Conservation (phyloP, 2,888 invertebrate species). For the Napeogenes inachia region DNA sequence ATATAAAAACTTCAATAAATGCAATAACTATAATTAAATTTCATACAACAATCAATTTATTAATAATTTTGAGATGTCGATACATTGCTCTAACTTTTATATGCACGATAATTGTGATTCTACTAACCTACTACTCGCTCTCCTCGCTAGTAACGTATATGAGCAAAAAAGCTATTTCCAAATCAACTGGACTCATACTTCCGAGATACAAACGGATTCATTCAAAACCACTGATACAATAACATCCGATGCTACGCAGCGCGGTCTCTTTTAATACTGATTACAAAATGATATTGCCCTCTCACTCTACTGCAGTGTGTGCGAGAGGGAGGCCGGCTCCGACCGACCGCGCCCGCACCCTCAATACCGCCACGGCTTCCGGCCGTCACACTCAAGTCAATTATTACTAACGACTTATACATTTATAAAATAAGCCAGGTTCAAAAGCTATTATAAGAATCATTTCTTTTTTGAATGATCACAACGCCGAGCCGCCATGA, state of each 20-base stretch:
- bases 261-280: conserved; percentile 51
- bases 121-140: conserved; percentile 16
- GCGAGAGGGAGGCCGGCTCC: conserved; percentile 17
- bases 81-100: conserved; percentile 12
- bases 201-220: background rate
- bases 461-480: background rate
- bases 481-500: background rate
- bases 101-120: conserved; percentile 8
- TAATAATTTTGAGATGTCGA: conserved; percentile 29
- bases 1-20: conserved; percentile 36
- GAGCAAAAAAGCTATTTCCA: conserved; percentile 19
- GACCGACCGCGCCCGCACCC: conserved; percentile 52
- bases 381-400: conserved; percentile 19
- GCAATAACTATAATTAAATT: conserved; percentile 25
- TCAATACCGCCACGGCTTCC: conserved; percentile 49
- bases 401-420: conserved; percentile 10
- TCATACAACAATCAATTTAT: conserved; percentile 42
- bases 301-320: conserved; percentile 16
- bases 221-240: conserved; percentile 5
- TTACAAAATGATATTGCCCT: conserved; percentile 19
- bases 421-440: conserved; percentile 11
- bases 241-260: conserved; percentile 31
- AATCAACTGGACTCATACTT: background rate
- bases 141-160: background rate
- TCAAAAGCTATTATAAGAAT: conserved; percentile 17